These are phyloP conservation scores for Microcebus murinus DNA, from an alignment of 2,113 vertebrate species.

Conservation along the genomic window DNA sequence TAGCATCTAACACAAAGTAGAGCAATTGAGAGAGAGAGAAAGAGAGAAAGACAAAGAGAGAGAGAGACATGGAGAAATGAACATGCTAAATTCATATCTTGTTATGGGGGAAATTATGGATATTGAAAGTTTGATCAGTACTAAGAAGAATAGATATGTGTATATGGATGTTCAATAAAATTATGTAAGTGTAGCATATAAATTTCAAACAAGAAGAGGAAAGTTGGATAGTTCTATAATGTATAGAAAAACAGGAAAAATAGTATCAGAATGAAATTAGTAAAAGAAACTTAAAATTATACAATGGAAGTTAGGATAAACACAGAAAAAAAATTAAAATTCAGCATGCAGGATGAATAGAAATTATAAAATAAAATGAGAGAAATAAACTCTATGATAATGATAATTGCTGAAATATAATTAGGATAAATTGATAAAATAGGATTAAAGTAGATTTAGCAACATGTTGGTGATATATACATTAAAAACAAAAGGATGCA, in stretches of 20 bases:
- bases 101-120: not conserved
- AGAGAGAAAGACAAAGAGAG: accelerated
- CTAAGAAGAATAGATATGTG: not conserved
- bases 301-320: accelerated
- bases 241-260: accelerated
- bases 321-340: not conserved
- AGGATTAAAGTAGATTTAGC: not conserved
- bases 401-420: accelerated
- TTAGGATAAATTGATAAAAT: accelerated
- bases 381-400: no score
- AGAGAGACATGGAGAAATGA: accelerated
- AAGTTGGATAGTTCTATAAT: not conserved
- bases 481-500: not conserved
- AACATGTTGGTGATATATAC: no score
- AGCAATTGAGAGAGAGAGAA: accelerated
- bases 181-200: not conserved
- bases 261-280: accelerated
- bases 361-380: not conserved
- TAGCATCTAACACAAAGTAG: accelerated
- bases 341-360: not conserved
- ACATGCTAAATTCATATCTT: accelerated
- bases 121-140: accelerated
- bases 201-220: not conserved
- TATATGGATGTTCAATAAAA: not conserved
- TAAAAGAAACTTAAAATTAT: not conserved